Conservation (phyloP, 2,797 vertebrate species). For the Acrocephalus scirpaceus region DNA sequence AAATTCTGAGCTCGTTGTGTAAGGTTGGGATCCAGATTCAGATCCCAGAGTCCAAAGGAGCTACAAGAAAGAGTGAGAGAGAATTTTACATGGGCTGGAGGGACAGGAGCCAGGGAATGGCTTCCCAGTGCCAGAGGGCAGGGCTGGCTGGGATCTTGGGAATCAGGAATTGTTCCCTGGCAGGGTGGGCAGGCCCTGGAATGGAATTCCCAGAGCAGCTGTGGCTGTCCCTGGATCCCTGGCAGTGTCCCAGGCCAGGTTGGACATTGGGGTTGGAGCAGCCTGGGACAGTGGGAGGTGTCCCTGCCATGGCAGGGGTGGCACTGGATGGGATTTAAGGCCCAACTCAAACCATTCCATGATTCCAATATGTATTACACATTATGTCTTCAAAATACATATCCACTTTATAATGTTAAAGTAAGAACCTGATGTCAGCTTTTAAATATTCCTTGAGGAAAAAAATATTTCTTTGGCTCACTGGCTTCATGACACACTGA, state of each 20-base stretch:
- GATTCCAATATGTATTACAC: not conserved
- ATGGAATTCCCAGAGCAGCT: not conserved
- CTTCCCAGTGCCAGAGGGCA: not conserved
- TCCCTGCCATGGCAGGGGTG: not conserved
- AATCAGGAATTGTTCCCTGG: not conserved
- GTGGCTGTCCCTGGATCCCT: not conserved
- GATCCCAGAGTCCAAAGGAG: not conserved
- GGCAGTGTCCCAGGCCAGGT: not conserved
- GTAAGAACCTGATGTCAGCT: not conserved
- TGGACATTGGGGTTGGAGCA: not conserved
- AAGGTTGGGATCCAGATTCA: not conserved
- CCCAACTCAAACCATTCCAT: not conserved
- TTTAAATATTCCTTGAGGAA: not conserved
- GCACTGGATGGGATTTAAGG: not conserved
- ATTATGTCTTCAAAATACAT: not conserved
- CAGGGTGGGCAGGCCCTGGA: not conserved
- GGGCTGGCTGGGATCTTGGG: rapidly evolving
- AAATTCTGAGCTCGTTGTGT: not conserved
- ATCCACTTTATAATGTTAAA: not conserved
- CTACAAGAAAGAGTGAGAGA: not conserved
- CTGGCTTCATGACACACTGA: not conserved
- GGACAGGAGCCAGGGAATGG: rapidly evolving
- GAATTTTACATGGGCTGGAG: rapidly evolving
- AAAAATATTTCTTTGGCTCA: not conserved
- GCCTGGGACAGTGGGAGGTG: not conserved